Evolutionary conservation across 2,888 invertebrate species (phyloP).

Genomic region (Didymodactylos carnosus): DNA sequence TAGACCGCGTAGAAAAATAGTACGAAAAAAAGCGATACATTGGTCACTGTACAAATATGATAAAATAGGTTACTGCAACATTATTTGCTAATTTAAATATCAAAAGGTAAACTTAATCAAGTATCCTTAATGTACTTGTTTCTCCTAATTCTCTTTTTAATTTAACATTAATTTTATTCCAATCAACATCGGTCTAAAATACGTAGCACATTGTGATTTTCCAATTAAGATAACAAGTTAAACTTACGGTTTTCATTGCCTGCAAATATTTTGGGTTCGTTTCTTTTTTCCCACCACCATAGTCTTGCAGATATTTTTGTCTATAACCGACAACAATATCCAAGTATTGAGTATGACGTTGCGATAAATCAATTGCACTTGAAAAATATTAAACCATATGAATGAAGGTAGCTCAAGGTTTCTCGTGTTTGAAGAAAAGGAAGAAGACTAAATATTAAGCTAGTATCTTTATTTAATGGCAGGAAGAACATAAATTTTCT

Average conservation of each 20-base stretch:
- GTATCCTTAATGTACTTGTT: not conserved
- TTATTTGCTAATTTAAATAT: no score
- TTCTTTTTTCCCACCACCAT: conserved; percentile 32
- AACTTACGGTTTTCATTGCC: not conserved
- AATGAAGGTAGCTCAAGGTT: not conserved
- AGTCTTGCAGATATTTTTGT: conserved; percentile 44
- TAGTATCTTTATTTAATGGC: no score
- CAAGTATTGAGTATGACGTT: conserved; percentile 51
- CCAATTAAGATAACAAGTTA: no score
- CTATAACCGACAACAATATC: conserved; percentile 51
- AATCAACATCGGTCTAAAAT: not conserved
- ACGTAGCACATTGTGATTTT: not conserved
- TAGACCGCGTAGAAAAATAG: no score
- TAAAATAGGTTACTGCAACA: no score
- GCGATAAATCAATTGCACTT: conserved; percentile 54
- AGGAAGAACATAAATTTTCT: no score
- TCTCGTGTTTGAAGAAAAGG: not conserved
- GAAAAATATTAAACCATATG: not conserved
- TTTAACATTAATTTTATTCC: not conserved
- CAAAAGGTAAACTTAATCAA: no score
- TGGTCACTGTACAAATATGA: no score
- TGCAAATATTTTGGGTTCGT: conserved; percentile 18
- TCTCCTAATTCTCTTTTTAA: not conserved
- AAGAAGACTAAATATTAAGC: no score
- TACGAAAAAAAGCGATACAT: no score